phyloP scores from a whole-genome alignment of 2,797 vertebrate genomes.

The Urophycis tenuis region DNA sequence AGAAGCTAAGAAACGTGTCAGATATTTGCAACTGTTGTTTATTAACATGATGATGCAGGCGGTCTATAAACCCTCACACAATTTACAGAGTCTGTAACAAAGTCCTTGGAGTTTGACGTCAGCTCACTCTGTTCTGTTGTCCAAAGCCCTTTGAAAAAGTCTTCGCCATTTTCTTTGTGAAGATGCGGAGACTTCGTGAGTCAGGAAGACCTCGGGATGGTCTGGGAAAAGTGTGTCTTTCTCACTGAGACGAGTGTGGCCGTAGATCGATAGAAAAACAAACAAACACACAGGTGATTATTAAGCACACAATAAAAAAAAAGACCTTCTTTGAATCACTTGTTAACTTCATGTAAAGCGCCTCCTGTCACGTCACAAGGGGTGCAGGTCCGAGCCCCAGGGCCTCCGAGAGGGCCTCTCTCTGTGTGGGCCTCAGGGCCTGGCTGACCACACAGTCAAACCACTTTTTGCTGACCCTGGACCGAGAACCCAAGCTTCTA shows the following conservation, averaged over 20 bases:
- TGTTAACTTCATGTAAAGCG: neutral
- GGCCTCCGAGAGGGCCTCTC: neutral
- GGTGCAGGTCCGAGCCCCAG: neutral
- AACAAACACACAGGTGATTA: slow-evolving; percentile 11
- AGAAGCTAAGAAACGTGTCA: neutral
- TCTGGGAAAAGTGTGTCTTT: slow-evolving; percentile 38
- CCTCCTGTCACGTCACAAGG: neutral
- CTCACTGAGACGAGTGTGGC: neutral
- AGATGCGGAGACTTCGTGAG: slow-evolving; percentile 39
- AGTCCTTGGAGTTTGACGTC: slow-evolving; percentile 51
- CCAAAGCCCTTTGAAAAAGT: slow-evolving; percentile 63
- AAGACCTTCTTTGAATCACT: neutral
- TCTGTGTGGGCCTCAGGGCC: neutral
- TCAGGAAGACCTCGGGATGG: slow-evolving; percentile 64
- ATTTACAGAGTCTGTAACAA: slow-evolving; percentile 60
- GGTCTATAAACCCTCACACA: slow-evolving; percentile 66
- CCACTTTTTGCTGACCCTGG: no score
- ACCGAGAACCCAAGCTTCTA: neutral
- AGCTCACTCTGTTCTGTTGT: slow-evolving; percentile 25
- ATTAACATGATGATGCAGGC: slow-evolving; percentile 54
- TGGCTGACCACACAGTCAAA: neutral
- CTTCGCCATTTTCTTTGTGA: slow-evolving; percentile 39
- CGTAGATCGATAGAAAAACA: slow-evolving; percentile 12
- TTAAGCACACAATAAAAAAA: neutral
- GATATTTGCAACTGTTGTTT: slow-evolving; percentile 42